Conservation (phyloP, 2,888 invertebrate genomes). For the Gastrophysa polygoni region DNA sequence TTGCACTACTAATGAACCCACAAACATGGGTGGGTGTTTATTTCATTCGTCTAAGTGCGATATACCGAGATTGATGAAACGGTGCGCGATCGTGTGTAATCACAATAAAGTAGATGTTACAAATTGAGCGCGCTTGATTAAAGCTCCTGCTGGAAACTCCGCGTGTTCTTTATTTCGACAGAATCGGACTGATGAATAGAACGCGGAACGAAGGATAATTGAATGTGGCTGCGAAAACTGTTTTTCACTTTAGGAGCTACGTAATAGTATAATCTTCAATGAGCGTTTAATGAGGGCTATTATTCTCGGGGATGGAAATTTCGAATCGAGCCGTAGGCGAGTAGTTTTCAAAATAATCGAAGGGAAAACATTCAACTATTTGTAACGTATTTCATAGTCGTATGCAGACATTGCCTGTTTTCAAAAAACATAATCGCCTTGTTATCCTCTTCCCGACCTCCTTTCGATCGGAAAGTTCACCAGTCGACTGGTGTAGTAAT, state of each 20-base stretch:
- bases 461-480: neutral
- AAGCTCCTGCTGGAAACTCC: slow-evolving; percentile 19
- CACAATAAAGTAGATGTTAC: slow-evolving; percentile 29
- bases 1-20: too few relatives aligned
- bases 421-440: too few relatives aligned
- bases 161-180: slow-evolving; percentile 18
- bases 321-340: too few relatives aligned
- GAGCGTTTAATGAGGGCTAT: too few relatives aligned
- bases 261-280: too few relatives aligned
- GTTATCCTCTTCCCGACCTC: neutral
- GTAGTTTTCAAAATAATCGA: too few relatives aligned
- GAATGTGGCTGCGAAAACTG: too few relatives aligned
- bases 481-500: neutral
- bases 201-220: neutral
- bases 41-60: slow-evolving; percentile 12
- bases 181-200: slow-evolving; percentile 7
- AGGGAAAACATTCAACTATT: too few relatives aligned
- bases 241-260: too few relatives aligned
- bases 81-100: slow-evolving; percentile 15
- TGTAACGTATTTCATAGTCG: too few relatives aligned
- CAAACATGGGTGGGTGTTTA: slow-evolving; percentile 16
- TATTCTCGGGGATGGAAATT: too few relatives aligned
- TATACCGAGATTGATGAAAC: slow-evolving; percentile 25
- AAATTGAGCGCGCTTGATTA: slow-evolving; percentile 26
- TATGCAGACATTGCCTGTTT: too few relatives aligned